These are phyloP conservation scores for Urocynchramus pylzowi DNA, from an alignment of 2,113 vertebrate genomes.

Conservation along the genomic window DNA sequence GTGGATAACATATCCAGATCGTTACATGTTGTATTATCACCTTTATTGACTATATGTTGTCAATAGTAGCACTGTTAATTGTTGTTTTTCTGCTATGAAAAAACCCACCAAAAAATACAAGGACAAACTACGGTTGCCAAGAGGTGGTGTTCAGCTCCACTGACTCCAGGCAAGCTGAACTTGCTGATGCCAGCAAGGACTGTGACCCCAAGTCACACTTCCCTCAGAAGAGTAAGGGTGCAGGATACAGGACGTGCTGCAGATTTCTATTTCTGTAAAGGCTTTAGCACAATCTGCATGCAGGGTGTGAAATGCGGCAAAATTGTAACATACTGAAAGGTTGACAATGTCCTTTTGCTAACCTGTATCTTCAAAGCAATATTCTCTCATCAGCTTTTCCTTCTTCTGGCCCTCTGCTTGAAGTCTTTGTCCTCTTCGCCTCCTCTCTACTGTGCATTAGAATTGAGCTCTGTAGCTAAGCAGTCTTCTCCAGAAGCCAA, in stretches of 20 bases:
- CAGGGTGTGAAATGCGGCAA: neutral
- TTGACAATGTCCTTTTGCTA: slow-evolving; percentile 42
- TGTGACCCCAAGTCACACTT: neutral
- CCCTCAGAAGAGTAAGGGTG: neutral
- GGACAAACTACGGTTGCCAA: neutral
- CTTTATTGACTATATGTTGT: neutral
- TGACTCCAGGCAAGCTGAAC: neutral
- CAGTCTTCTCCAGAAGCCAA: slow-evolving; percentile 34
- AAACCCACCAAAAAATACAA: neutral
- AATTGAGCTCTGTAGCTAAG: slow-evolving; percentile 15
- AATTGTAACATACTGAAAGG: slow-evolving; percentile 5
- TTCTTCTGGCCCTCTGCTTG: slow-evolving; percentile 54
- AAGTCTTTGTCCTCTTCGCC: slow-evolving; percentile 52
- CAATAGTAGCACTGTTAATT: neutral
- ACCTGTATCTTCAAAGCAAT: slow-evolving; percentile 32
- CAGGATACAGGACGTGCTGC: neutral
- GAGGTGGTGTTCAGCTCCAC: neutral
- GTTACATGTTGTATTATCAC: neutral
- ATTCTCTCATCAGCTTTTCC: slow-evolving; percentile 46
- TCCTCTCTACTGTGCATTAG: slow-evolving; percentile 17
- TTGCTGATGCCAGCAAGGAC: slow-evolving; percentile 13
- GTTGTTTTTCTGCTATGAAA: neutral
- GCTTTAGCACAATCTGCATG: slow-evolving; percentile 13
- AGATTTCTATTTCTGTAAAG: neutral
- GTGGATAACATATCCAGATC: neutral